Conservation (phyloP, 2,797 vertebrate genomes). For the Poecilia wingei region DNA sequence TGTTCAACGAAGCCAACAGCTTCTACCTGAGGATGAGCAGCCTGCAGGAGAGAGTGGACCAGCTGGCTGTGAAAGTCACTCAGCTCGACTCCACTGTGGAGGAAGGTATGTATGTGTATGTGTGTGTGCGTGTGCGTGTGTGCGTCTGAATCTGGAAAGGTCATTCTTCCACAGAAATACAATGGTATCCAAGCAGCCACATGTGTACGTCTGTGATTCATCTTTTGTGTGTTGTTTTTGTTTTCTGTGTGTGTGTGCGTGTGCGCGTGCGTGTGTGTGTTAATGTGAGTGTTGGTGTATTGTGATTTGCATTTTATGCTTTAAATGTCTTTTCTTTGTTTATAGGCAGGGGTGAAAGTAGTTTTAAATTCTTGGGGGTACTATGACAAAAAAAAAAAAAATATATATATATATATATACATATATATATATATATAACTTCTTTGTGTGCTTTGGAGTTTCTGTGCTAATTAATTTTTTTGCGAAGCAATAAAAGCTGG, state of each 20-base stretch:
- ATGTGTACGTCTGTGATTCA: not conserved
- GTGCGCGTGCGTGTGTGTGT: not conserved
- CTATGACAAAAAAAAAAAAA: no score
- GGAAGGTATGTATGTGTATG: constrained; percentile 72
- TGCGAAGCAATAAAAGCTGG: no score
- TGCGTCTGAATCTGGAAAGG: constrained; percentile 1
- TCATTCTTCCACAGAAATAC: not conserved
- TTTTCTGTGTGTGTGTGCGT: not conserved
- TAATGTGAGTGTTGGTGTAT: not conserved
- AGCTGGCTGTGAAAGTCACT: constrained; percentile 91
- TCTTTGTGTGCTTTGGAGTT: no score
- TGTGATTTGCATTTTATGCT: not conserved
- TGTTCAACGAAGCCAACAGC: constrained; percentile 92
- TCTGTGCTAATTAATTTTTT: no score
- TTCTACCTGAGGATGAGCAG: constrained; percentile 93
- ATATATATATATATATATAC: no score
- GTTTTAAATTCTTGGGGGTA: no score
- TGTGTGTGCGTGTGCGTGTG: not conserved
- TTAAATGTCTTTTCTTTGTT: not conserved
- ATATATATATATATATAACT: no score
- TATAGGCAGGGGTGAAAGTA: not conserved
- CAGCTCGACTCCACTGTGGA: constrained; percentile 93
- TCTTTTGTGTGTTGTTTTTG: not conserved
- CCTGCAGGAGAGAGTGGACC: constrained; percentile 91
- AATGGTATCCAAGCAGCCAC: not conserved